Evolutionary conservation across 2,113 vertebrate species (phyloP).

Genomic region (Leucopternis melanops): DNA sequence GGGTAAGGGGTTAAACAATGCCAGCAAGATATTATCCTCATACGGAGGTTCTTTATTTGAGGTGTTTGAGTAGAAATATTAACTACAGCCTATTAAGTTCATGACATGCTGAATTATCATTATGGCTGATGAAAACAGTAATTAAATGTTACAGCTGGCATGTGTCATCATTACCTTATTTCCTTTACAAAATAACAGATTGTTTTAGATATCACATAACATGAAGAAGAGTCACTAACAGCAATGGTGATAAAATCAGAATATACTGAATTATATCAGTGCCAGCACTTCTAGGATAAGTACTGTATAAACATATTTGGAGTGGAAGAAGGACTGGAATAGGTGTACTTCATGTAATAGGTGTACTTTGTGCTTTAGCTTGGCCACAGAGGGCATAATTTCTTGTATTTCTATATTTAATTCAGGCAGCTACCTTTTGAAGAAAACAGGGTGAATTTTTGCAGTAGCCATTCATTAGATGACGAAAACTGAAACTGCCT

Average conservation of each 20-base stretch:
- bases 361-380: background rate
- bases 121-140: background rate
- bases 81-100: background rate
- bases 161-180: background rate
- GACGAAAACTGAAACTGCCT: background rate
- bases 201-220: background rate
- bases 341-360: background rate
- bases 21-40: background rate
- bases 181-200: conserved; percentile 15
- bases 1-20: background rate
- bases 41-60: background rate
- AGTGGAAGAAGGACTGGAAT: background rate
- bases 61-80: background rate
- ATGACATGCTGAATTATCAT: background rate
- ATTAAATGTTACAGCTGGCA: conserved; percentile 13
- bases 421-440: background rate
- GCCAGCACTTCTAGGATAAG: background rate
- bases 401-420: background rate
- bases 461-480: background rate
- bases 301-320: background rate
- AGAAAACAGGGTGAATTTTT: background rate
- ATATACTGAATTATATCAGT: background rate
- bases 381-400: background rate
- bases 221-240: background rate
- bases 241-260: background rate